Evolutionary conservation across 1,140 invertebrate species (phyloP), one percentile per base, ranked within the genome.

Genomic region (Heterodera carotae): DNA sequence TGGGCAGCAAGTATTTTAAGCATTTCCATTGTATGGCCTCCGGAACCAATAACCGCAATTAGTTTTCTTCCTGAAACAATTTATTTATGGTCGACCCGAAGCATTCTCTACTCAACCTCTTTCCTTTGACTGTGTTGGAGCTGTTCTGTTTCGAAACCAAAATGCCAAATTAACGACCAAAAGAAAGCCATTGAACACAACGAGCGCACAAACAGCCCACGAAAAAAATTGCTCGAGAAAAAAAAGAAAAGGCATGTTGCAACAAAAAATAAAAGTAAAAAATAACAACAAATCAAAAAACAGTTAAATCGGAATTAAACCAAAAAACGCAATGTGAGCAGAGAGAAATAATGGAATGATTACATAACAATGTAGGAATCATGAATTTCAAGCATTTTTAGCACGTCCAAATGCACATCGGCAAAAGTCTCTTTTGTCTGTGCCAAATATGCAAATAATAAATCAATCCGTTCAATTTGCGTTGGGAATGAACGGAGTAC

Each of bases 11-110:
- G 86, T 34, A 96, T 89, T 76, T 91, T 89, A 60, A 96, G 85
- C 91, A 97, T 93, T 90, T 97, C 95, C 36, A 92, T 91, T 3
- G 95, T 96, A 87, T 97, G 95, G 12, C 93, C 93, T 71, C 92
- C 92, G 80, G 78, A 72, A 72, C 83, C 83, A 36, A 85, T 34
- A 12, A 84, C 84, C 8, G 56, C 66, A 31, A 77, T 62, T 34
- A 66, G 43, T 29, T 75, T 75, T n/a, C 48, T 12, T 18, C 3
- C 48, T 53, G 12, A 53, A 53, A 18, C 48, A 53, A 48, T 7
- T 36, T 27, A 69, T 4, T 39, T 48, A 43, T 43, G 34, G n/a
- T 70, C 22, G 34, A 7, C 69, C 69, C 22, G n/a, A n/a, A n/a
- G n/a, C 43, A 27, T 39, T 39, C 36, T 29, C 69, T 39, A 39